These are phyloP conservation scores for Eledona agricola DNA, from an alignment of 2,888 invertebrate species.

Conservation along the genomic window DNA sequence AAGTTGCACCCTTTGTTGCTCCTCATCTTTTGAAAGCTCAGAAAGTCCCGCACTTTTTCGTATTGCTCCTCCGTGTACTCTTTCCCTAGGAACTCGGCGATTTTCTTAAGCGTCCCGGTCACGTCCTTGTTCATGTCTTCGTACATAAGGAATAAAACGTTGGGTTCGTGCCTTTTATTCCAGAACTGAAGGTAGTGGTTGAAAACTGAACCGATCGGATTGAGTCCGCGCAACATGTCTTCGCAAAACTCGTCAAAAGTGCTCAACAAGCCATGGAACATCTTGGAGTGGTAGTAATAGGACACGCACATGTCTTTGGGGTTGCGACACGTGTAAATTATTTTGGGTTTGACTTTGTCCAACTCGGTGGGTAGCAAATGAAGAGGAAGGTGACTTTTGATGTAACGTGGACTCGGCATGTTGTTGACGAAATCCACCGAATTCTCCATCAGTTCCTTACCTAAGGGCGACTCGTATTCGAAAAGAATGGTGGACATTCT, in stretches of 20 bases:
- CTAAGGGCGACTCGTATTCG: constrained; percentile 44
- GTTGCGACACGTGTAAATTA: constrained; percentile 87
- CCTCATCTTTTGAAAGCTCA: constrained; percentile 65
- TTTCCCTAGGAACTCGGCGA: constrained; percentile 78
- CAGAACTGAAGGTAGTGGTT: constrained; percentile 73
- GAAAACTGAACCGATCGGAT: constrained; percentile 73
- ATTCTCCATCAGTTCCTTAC: constrained; percentile 66
- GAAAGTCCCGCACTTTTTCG: constrained; percentile 54
- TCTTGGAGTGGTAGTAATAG: constrained; percentile 82
- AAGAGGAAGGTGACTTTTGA: constrained; percentile 79
- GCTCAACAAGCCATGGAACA: constrained; percentile 69
- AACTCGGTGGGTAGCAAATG: constrained; percentile 74
- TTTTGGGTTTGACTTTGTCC: constrained; percentile 74
- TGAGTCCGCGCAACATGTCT: constrained; percentile 73
- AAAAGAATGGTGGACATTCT: constrained; percentile 45
- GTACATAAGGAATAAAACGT: constrained; percentile 80
- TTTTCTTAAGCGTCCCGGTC: constrained; percentile 64
- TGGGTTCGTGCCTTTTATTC: constrained; percentile 74
- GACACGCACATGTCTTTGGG: constrained; percentile 92
- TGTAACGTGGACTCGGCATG: constrained; percentile 73
- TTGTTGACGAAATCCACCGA: constrained; percentile 77
- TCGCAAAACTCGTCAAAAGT: constrained; percentile 80
- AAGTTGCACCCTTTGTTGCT: constrained; percentile 68
- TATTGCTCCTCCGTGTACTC: constrained; percentile 73
- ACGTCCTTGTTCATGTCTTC: constrained; percentile 85